Conservation (phyloP, 2,797 vertebrate species). For the Sciurus vulgaris region DNA sequence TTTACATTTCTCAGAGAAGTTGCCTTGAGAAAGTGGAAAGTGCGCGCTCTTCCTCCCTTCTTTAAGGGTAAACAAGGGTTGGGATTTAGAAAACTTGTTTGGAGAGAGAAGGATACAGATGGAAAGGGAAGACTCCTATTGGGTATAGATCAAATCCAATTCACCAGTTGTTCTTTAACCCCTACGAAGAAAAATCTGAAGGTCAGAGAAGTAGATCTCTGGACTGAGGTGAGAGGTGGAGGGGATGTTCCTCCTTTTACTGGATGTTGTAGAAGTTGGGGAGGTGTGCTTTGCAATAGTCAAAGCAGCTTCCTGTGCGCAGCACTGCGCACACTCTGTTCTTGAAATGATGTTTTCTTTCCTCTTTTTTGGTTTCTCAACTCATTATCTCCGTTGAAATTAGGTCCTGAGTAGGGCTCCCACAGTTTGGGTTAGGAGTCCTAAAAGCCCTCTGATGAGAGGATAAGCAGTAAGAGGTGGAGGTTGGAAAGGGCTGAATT, state of each 20-base stretch:
- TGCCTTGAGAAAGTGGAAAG: background rate
- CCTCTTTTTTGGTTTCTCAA: background rate
- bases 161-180: background rate
- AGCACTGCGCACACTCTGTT: background rate
- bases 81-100: background rate
- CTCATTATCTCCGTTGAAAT: slow-evolving; percentile 8
- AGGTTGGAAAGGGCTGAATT: background rate
- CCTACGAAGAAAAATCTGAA: background rate
- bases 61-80: background rate
- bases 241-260: background rate
- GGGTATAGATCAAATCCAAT: background rate
- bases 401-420: background rate
- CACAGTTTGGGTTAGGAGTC: background rate
- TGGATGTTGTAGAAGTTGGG: background rate
- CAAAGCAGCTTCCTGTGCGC: background rate
- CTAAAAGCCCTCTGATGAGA: background rate
- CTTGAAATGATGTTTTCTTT: background rate
- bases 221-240: background rate
- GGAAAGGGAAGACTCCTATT: background rate
- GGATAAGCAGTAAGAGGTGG: background rate
- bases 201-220: background rate
- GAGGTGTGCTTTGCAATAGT: background rate
- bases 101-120: background rate
- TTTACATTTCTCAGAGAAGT: background rate
- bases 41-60: background rate